Base-by-base conservation (phyloP, 1,140 invertebrate genomes). In the Ctenoplectra terminalis region DNA sequence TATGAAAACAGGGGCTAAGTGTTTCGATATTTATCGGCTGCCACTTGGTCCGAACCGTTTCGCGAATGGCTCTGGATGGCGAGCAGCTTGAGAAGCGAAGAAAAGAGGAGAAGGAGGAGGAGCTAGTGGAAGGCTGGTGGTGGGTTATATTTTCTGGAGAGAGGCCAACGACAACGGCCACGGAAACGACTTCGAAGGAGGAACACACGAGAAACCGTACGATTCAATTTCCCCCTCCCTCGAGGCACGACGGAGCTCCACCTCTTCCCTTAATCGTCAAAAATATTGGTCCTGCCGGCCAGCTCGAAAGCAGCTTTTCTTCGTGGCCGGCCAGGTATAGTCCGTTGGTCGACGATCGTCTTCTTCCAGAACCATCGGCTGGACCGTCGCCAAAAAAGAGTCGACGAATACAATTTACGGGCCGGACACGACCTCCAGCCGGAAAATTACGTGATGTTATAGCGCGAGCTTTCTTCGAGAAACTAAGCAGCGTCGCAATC, bases 21-120 rank as follows among this genome's bases (percentile, higher is more conserved):
- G 91, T 92, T 92, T 91, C 87, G 90, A 91, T 93, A 93, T 93
- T 93, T 93, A 93, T 92, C 89, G 90, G 86, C 85, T 88, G 83
- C 86, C 85, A 89, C 85, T 89, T 88, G 84, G 72, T 84, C 50
- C 69, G 75, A 75, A 48, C 74, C 82, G 86, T 88, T 85, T 64
- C 76, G 71, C 69, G 84, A 83, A 76, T 84, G 75, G 83, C 74
- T 84, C 40, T 48, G 84, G 82, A 66, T 48, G 56, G 26, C 61
- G 50, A 46, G 60, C 72, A 66, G 78, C 71, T 64, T 67, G n/a
- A 26, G 37, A 26, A 1, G 34, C 34, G 6, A 20, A n/a, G 37
- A 1, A 40, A 26, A 40, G 61, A 40, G 69, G 72, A 66, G 73
- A 63, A n/a, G 84, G 66, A 67, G 67, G 67, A 66, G 69, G 40